Evolutionary conservation across 2,888 invertebrate species (phyloP).

Genomic region (Megastigmus dorsalis): DNA sequence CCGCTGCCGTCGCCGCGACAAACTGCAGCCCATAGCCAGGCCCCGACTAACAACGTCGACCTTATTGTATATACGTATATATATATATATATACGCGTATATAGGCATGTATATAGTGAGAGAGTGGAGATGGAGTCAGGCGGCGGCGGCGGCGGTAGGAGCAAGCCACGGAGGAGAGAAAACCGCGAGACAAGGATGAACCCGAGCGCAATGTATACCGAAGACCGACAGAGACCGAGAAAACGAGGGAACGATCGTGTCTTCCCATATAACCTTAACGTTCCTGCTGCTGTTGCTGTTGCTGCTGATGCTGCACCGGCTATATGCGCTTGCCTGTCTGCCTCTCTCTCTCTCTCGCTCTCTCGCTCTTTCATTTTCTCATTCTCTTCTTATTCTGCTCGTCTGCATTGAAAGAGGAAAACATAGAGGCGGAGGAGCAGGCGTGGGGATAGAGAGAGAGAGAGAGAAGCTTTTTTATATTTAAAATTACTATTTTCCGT

Average conservation of each 20-base stretch:
- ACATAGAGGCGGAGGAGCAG: neutral
- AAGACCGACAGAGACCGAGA: conserved; percentile 34
- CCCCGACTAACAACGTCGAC: no score
- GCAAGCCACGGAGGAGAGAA: conserved; percentile 1
- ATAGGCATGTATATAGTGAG: no score
- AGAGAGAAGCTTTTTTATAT: conserved; percentile 29
- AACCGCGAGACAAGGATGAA: conserved; percentile 37
- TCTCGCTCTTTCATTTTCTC: conserved; percentile 5
- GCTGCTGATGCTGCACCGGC: no score
- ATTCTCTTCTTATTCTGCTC: conserved; percentile 14
- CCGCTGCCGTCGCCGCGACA: no score
- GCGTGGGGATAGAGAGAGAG: neutral
- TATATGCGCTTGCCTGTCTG: no score
- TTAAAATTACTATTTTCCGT: conserved; percentile 49
- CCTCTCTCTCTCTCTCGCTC: neutral
- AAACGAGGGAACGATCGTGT: conserved; percentile 45
- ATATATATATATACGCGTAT: no score
- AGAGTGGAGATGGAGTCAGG: no score
- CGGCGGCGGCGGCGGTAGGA: neutral
- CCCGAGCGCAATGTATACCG: conserved; percentile 14
- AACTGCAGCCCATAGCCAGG: conserved; percentile 26
- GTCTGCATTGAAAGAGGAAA: conserved; percentile 4
- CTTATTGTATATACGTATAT: no score
- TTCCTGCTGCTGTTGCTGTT: neutral
- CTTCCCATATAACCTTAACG: conserved; percentile 35